Base-by-base conservation (phyloP, 2,888 invertebrate genomes). In the Cremastinae sp. region DNA sequence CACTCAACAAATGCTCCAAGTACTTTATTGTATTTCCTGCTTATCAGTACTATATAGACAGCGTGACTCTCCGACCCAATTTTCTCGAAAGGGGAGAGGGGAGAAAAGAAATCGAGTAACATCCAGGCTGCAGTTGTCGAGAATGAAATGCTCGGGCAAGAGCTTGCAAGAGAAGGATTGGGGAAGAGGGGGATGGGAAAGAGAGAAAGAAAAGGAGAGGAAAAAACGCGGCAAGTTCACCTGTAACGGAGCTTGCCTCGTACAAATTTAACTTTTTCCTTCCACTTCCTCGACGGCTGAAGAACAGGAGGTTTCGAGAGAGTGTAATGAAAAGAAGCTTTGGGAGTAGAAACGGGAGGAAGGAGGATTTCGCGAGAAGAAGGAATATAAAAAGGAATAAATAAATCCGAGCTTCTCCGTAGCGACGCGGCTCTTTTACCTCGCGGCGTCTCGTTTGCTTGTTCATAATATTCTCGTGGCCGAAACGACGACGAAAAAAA, bases 241-340 rank as follows among this genome's bases (percentile, higher is more conserved):
- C 51, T 38, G n/a, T n/a, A 47, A 22, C 36, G 66, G 12, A 10
- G 53, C 74, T 79, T 74, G 49, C 69, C 61, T 10, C 62, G 82
- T 82, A 79, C 78, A 81, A 83, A 81, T 85, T 82, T 79, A 80
- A 83, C 82, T 84, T 82, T 82, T 83, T 75, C 71, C 79, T 69
- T 80, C 71, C 51, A 34, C 41, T 74, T 62, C 16, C 58, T 38
- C 68, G 22, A 47, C 12, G 18, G 58, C 16, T 49, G 38, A 38
- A 38, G 47, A 68, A 45, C 2, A 14, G 58, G 56, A 75, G 61
- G 74, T 56, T 41, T 49, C 28, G 22, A 58, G 74, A 75, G 61
- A 77, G 62, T 76, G 75, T 72, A 80, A 81, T 78, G 79, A 81
- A 79, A 81, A 64, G 75, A 49, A 68, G 36, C 54, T 56, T 66